Conservation (phyloP, 1,140 invertebrate species). For the Plectrocnemia conspersa region DNA sequence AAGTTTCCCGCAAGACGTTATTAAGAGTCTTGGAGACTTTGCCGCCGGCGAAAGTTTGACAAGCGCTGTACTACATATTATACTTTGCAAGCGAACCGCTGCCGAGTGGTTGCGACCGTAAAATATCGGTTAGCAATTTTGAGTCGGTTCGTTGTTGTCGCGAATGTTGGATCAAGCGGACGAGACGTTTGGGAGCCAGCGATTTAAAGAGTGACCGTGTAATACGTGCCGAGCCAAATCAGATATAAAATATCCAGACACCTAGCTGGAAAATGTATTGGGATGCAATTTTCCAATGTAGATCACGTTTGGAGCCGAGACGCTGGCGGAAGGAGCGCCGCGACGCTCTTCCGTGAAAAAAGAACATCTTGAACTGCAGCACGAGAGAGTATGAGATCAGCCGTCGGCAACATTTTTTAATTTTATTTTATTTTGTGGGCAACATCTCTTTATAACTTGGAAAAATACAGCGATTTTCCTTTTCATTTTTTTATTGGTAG, state of each 20-base stretch:
- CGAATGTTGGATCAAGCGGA: not conserved
- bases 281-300: conserved; percentile 24
- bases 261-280: conserved; percentile 18
- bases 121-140: conserved; percentile 10
- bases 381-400: too few species aligned
- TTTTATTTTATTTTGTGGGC: too few species aligned
- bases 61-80: not conserved
- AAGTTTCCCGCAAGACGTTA: too few species aligned
- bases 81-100: too few species aligned
- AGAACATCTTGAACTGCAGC: too few species aligned
- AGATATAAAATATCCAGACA: conserved; percentile 20
- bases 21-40: too few species aligned
- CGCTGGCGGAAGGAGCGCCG: conserved; percentile 14
- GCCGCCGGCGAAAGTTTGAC: conserved; percentile 7
- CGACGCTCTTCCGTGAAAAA: conserved; percentile 1
- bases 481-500: too few species aligned
- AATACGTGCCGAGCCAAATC: too few species aligned
- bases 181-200: not conserved
- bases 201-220: not conserved
- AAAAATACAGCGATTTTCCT: too few species aligned
- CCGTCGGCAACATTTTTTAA: too few species aligned
- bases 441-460: too few species aligned
- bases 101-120: not conserved
- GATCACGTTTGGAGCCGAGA: conserved; percentile 19
- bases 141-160: not conserved